Base-by-base conservation (phyloP, 2,113 vertebrate genomes). In the Atrichornis clamosus region DNA sequence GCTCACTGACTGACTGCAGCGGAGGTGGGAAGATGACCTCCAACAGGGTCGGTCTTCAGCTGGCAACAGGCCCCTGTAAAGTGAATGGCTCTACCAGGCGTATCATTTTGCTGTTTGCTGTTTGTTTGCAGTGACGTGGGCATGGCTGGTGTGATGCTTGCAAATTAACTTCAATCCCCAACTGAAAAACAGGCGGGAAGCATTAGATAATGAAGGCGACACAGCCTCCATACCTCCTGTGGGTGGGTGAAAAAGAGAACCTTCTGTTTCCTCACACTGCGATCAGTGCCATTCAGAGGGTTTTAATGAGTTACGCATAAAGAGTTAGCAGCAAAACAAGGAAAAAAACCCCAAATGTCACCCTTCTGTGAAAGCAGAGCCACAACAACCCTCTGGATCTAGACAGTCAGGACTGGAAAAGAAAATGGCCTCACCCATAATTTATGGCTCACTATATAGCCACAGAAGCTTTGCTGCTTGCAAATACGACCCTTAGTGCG, bases 401-500 rank as follows among this genome's bases (percentile, higher is more conserved):
- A 79, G 58, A 80, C 46, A 73, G 37, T 49, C 52, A 60, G 56
- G 37, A 53, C 55, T 60, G 73, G 70, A 85, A 72, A 78, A 90
- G 76, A 90, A 94, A 95, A 94, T 77, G 68, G 78, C 67, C 62
- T 93, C 91, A 44, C 82, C 63, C 62, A 35, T 92, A 95, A 96
- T 96, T 96, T 92, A 93, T 58, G 50, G 60, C 50, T 92, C 47
- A 13, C 89, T 83, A 15, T 86, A 69, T 19, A 72, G 53, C 86
- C 93, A 79, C 79, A 77, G 91, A 92, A 94, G 73, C 82, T 82
- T 82, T 89, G 81, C 86, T 0, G 2, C 72, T 97, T 97, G 95
- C 81, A 91, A 96, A 92, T 84, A 55, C 0, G 50, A 94, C 84
- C 94, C 91, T 95, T 78, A 74, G 93, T 93, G 92, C 94, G 86